These are phyloP conservation scores for Anagrus nilaparvatae DNA, from an alignment of 1,140 invertebrate species.

Conservation along the genomic window DNA sequence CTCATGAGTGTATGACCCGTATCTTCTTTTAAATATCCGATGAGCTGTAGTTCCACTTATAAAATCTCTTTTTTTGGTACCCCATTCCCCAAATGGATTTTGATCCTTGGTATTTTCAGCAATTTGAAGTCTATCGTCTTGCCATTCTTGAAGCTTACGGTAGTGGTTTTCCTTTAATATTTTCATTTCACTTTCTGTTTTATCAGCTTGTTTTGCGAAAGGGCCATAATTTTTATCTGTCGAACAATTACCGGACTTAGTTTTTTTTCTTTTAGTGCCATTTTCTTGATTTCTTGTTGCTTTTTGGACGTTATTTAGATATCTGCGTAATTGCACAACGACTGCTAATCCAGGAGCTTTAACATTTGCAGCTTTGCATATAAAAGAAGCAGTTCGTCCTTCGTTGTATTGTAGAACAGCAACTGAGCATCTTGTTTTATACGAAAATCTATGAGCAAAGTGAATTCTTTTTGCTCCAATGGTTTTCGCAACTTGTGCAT, in stretches of 20 bases:
- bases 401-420: constrained; percentile 7
- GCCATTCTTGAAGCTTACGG: too few relatives aligned
- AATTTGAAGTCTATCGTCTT: too few relatives aligned
- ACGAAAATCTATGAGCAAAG: constrained; percentile 6
- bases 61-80: too few relatives aligned
- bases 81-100: too few relatives aligned
- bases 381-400: background rate
- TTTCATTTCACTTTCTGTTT: too few relatives aligned
- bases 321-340: background rate
- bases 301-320: too few relatives aligned
- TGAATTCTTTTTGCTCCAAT: constrained; percentile 10
- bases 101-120: too few relatives aligned
- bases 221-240: constrained; percentile 5
- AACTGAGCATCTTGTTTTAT: constrained; percentile 2
- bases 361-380: background rate
- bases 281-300: background rate
- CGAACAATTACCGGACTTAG: background rate
- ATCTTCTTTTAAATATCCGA: too few relatives aligned
- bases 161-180: too few relatives aligned
- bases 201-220: background rate
- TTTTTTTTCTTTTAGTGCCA: background rate
- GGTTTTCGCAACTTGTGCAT: constrained; percentile 1
- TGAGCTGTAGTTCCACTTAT: too few relatives aligned
- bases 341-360: background rate
- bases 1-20: too few relatives aligned